Conservation (phyloP, 64 coral and sea anemone genomes). For the Stylophora pistillata region DNA sequence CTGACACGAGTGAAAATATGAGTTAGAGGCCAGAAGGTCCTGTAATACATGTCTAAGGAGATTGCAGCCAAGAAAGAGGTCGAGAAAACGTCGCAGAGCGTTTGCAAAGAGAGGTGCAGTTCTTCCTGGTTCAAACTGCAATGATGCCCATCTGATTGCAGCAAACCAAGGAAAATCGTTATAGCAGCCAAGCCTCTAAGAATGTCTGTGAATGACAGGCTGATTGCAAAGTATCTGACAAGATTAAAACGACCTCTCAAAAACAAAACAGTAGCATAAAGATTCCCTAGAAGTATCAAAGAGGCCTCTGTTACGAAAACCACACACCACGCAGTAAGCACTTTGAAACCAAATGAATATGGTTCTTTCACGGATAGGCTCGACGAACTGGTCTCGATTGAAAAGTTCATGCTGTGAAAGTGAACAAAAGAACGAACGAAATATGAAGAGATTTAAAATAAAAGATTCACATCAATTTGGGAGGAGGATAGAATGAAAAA, state of each 20-base stretch:
- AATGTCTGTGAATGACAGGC: slow-evolving; percentile 10
- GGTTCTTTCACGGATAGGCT: neutral
- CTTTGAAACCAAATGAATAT: neutral
- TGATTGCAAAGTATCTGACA: slow-evolving; percentile 23
- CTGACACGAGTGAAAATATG: neutral
- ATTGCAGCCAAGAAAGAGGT: slow-evolving; percentile 16
- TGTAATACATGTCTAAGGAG: slow-evolving; percentile 26
- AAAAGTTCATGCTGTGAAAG: neutral
- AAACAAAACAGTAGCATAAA: neutral
- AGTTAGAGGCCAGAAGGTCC: slow-evolving; percentile 1
- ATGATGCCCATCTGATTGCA: neutral
- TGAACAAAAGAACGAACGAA: neutral
- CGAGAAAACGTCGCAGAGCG: slow-evolving; percentile 5
- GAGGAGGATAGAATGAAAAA: too few species aligned
- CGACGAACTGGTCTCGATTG: neutral
- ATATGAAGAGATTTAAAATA: too few species aligned
- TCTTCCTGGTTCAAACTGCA: neutral
- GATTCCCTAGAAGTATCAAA: neutral
- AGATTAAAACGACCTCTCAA: slow-evolving; percentile 10
- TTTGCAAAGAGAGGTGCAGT: neutral
- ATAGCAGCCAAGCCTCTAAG: slow-evolving; percentile 9
- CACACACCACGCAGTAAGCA: neutral
- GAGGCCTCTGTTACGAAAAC: neutral
- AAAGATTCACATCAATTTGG: too few species aligned
- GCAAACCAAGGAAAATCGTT: neutral